Conservation (phyloP, 2,113 vertebrate species). For the Narcine bancroftii region DNA sequence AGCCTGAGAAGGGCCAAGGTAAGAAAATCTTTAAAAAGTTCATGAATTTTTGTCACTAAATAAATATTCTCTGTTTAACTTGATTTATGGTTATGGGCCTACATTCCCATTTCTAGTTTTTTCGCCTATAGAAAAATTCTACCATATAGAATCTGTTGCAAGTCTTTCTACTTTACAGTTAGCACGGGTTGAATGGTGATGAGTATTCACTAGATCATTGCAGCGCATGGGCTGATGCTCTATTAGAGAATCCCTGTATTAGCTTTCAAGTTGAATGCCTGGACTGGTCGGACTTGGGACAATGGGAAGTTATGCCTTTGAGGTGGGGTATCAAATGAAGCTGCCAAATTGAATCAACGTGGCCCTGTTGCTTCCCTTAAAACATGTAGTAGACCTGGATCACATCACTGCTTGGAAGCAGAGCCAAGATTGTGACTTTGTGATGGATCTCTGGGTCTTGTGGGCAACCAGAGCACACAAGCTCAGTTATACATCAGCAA, state of each 20-base stretch:
- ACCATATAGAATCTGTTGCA: background rate
- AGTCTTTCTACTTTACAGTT: background rate
- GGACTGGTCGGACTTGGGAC: too few species aligned
- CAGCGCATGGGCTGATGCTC: background rate
- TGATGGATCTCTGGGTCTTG: too few species aligned
- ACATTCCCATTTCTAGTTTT: background rate
- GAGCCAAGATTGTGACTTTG: too few species aligned
- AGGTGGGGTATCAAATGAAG: too few species aligned
- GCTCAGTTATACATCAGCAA: too few species aligned
- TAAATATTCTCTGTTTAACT: background rate
- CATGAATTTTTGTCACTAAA: background rate
- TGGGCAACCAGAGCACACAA: too few species aligned
- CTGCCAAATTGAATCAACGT: background rate
- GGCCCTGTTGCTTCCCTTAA: background rate
- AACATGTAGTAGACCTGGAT: background rate
- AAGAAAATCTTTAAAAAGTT: conserved; percentile 7
- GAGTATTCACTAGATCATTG: background rate
- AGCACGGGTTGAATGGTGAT: too few species aligned
- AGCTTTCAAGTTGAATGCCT: background rate
- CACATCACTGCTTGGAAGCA: background rate
- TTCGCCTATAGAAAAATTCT: background rate
- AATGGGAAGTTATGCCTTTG: background rate
- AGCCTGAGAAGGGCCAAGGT: conserved; percentile 51
- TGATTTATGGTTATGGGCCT: background rate
- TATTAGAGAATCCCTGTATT: background rate